Evolutionary conservation across 1,140 invertebrate species (phyloP).

Genomic region (Drosophila biarmipes): DNA sequence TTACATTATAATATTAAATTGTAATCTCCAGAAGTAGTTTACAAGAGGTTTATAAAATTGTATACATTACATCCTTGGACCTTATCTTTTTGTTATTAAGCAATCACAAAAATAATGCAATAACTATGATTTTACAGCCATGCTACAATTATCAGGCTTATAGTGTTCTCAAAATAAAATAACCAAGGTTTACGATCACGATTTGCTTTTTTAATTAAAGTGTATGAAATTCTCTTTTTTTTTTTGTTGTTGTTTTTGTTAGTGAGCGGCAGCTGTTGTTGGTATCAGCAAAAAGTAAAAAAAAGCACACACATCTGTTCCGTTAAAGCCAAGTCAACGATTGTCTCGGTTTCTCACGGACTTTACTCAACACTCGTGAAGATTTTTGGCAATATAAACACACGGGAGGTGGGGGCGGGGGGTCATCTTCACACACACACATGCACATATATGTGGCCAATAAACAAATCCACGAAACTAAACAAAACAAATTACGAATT

Average conservation of each 20-base stretch:
- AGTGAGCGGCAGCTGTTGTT: slow-evolving; percentile 38
- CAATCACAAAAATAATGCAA: slow-evolving; percentile 1
- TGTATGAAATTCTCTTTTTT: slow-evolving; percentile 21
- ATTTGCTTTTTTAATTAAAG: slow-evolving; percentile 30
- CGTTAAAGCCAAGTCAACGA: slow-evolving; percentile 43
- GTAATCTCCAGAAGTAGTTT: background rate
- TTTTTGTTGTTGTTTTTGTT: slow-evolving; percentile 17
- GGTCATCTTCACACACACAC: background rate
- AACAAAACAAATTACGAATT: slow-evolving; percentile 79
- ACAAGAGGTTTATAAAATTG: background rate
- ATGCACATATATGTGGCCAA: slow-evolving; percentile 36
- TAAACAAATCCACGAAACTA: slow-evolving; percentile 75
- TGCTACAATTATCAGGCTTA: slow-evolving; percentile 11
- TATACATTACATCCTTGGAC: background rate
- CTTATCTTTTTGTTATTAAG: slow-evolving; percentile 4
- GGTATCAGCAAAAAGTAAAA: background rate
- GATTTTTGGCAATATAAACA: slow-evolving; percentile 45
- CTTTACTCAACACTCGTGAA: slow-evolving; percentile 16
- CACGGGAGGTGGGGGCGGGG: background rate
- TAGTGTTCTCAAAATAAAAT: slow-evolving; percentile 12
- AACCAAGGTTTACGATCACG: slow-evolving; percentile 31
- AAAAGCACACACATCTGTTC: slow-evolving; percentile 42
- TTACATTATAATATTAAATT: background rate
- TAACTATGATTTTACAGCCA: background rate
- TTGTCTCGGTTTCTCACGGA: slow-evolving; percentile 42